Conservation (phyloP, 1,140 invertebrate species). For the Anastrepha ludens region DNA sequence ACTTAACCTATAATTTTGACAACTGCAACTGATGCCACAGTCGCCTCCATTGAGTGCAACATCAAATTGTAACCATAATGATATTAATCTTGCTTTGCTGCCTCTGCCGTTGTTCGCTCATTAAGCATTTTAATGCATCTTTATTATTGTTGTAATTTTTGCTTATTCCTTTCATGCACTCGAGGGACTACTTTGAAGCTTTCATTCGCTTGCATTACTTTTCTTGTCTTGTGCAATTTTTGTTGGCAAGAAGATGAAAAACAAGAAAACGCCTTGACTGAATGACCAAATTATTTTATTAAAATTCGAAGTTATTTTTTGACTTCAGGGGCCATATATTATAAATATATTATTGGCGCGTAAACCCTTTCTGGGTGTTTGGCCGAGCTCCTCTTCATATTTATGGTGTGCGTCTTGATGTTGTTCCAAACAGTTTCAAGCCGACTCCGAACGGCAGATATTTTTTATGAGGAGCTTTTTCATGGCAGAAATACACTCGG, state of each 20-base stretch:
- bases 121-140: slow-evolving; percentile 3
- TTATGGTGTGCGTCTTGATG: too few relatives aligned
- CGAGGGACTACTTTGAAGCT: background rate
- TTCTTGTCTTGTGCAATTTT: background rate
- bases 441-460: too few relatives aligned
- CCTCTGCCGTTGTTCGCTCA: background rate
- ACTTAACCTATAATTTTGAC: slow-evolving; percentile 55
- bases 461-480: too few relatives aligned
- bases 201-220: background rate
- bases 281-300: background rate
- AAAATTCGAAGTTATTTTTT: too few relatives aligned
- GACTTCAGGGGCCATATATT: too few relatives aligned
- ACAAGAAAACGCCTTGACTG: background rate
- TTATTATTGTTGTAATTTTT: slow-evolving; percentile 19
- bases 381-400: too few relatives aligned
- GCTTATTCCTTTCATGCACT: background rate
- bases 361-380: too few relatives aligned
- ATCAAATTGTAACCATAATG: background rate
- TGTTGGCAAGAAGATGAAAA: background rate
- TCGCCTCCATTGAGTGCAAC: slow-evolving; percentile 2
- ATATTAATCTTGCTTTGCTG: slow-evolving; percentile 16
- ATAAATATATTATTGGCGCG: too few relatives aligned
- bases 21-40: slow-evolving; percentile 23
- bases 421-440: too few relatives aligned
- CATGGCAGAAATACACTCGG: too few relatives aligned